Percentiles rank a stretch among this genome's conserved stretches.
Evolutionary conservation across 2,113 vertebrate species (phyloP).

Genomic region (Pogonocichla stellata): DNA sequence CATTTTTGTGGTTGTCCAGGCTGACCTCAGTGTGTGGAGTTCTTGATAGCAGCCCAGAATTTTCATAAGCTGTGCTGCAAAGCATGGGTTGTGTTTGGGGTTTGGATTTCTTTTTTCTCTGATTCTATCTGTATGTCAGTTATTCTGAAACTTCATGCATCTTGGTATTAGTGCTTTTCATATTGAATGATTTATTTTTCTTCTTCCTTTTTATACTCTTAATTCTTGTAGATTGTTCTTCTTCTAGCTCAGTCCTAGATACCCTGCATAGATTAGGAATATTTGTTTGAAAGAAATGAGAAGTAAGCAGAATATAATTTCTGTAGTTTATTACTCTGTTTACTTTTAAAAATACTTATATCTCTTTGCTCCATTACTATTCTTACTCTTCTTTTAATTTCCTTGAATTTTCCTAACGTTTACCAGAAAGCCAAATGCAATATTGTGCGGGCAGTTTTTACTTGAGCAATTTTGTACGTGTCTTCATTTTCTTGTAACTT

Average conservation of each 20-base stretch:
- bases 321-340: not conserved
- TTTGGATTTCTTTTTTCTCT: not conserved
- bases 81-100: not conserved
- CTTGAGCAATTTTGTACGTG: not conserved
- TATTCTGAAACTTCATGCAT: not conserved
- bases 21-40: not conserved
- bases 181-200: not conserved
- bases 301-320: not conserved
- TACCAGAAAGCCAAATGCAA: not conserved
- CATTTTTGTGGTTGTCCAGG: not conserved
- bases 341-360: not conserved
- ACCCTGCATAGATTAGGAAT: not conserved
- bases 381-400: not conserved
- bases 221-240: not conserved
- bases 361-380: not conserved
- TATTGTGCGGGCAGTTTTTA: not conserved
- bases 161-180: not conserved
- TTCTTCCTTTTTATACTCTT: not conserved
- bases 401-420: not conserved
- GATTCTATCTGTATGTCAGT: not conserved
- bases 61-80: not conserved
- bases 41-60: not conserved
- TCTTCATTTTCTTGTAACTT: not conserved
- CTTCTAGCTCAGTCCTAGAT: not conserved
- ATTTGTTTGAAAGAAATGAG: not conserved